Percentiles rank a stretch among this genome's conserved stretches.
Evolutionary conservation across 1,140 invertebrate genomes (phyloP).

Genomic region (Drosophila truncata): DNA sequence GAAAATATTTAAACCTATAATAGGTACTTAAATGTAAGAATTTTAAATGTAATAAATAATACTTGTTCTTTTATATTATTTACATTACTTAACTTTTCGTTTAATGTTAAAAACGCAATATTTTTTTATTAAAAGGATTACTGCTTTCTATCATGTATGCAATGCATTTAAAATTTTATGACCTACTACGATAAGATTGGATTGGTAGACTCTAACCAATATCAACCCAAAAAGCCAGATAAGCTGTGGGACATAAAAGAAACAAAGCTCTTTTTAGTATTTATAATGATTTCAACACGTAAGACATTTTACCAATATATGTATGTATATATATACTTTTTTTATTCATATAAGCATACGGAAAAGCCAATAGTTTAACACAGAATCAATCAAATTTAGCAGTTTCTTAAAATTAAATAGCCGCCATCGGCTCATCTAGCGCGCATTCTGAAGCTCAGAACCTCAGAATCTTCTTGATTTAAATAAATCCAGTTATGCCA

Average conservation of each 20-base stretch:
- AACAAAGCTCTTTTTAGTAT: not conserved
- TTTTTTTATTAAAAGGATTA: not conserved
- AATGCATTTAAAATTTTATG: conserved; percentile 24
- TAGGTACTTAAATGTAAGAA: too few relatives aligned
- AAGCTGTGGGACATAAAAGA: conserved; percentile 1
- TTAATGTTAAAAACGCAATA: not conserved
- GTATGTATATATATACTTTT: too few relatives aligned
- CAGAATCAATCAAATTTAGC: conserved; percentile 17
- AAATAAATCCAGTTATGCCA: conserved; percentile 77
- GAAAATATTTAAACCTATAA: too few relatives aligned
- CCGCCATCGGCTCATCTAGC: not conserved
- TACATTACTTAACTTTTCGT: not conserved
- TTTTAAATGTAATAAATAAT: too few relatives aligned
- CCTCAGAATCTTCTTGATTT: conserved; percentile 11
- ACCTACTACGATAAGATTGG: conserved; percentile 24
- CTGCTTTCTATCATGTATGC: not conserved
- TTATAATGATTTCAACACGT: not conserved
- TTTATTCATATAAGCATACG: conserved; percentile 10
- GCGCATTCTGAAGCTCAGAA: conserved; percentile 9
- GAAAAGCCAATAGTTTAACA: conserved; percentile 14
- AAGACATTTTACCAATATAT: conserved; percentile 1
- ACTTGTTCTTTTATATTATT: too few relatives aligned
- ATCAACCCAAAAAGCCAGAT: conserved; percentile 1
- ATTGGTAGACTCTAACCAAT: conserved; percentile 6
- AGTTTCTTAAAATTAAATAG: conserved; percentile 39